Base-by-base conservation (phyloP, 1,140 invertebrate species). In the Papilio dardanus region DNA sequence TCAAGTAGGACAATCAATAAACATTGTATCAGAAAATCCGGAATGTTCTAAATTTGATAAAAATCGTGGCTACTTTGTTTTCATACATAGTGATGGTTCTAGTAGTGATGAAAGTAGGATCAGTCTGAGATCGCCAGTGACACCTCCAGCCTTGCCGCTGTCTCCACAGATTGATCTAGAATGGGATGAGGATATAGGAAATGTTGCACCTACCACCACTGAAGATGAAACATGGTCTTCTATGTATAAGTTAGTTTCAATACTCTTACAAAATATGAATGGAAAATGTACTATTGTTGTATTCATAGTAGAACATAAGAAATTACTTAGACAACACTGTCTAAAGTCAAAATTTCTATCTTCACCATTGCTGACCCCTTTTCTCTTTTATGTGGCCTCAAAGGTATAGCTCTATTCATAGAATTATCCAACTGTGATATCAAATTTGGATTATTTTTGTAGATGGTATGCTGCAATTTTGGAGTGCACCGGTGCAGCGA, bases 401-500 rank as follows among this genome's bases (percentile, higher is more conserved):
- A n/a, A n/a, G n/a, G n/a, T n/a, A n/a, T n/a, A n/a, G n/a, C n/a
- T n/a, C n/a, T n/a, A n/a, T n/a, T n/a, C n/a, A n/a, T n/a, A n/a
- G n/a, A n/a, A n/a, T n/a, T n/a, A n/a, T n/a, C 7, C 8, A 19
- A 19, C 16, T 19, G 42, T 46, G n/a, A 19, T 46, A 16, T 42
- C 50, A 8, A 46, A 76, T 40, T 37, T 75, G 3, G 3, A 71
- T 67, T 73, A 10, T 6, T 71, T 74, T 87, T 81, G 46, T 67
- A 92, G 92, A 73, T 93, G 92, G 92, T 93, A 93, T 88, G 92
- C 92, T 75, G 83, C 87, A 35, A 92, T 93, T 81, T 76, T 93
- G 69, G 92, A 93, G 82, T 85, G 81, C 46, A 91, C 91, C 24
- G 92, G 91, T 28, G 83, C 89, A 71, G 91, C 90, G 14, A 88